A percentile compares a stretch with the other conserved stretches of the same genome.
Evolutionary conservation across 2,797 vertebrate genomes (phyloP).

Genomic region (Danio albolineatus): DNA sequence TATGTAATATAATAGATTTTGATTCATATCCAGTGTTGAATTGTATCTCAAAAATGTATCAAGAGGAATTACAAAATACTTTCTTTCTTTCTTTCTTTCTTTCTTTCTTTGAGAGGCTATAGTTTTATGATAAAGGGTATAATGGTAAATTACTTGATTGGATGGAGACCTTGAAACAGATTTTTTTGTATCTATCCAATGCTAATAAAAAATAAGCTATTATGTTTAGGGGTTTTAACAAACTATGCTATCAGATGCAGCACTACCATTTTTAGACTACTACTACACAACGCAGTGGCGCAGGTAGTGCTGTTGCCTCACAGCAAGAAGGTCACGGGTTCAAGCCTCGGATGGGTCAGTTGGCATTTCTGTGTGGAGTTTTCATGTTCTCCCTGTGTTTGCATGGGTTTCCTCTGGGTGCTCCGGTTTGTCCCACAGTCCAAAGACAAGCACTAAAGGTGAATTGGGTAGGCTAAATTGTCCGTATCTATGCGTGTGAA

Average conservation of each 20-base stretch:
- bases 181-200: background rate
- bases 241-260: constrained; percentile 34
- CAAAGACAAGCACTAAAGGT: no score
- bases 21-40: constrained; percentile 31
- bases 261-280: no score
- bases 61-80: constrained; percentile 12
- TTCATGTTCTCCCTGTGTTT: no score
- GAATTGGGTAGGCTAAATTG: no score
- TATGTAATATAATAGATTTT: constrained; percentile 32
- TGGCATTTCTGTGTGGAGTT: no score
- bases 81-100: background rate
- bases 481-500: no score
- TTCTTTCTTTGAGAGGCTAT: background rate
- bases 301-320: no score
- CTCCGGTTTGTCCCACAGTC: no score
- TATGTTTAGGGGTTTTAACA: background rate
- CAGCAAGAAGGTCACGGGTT: no score
- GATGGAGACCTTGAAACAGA: constrained; percentile 46
- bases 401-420: no score
- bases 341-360: no score
- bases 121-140: constrained; percentile 3
- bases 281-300: no score
- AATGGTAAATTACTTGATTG: constrained; percentile 53
- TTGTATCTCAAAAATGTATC: background rate
- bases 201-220: background rate